A percentile compares a stretch with the other conserved stretches of the same genome.
These are phyloP conservation scores for Antechinus flavipes DNA, from an alignment of 2,113 vertebrate genomes.

Conservation along the genomic window DNA sequence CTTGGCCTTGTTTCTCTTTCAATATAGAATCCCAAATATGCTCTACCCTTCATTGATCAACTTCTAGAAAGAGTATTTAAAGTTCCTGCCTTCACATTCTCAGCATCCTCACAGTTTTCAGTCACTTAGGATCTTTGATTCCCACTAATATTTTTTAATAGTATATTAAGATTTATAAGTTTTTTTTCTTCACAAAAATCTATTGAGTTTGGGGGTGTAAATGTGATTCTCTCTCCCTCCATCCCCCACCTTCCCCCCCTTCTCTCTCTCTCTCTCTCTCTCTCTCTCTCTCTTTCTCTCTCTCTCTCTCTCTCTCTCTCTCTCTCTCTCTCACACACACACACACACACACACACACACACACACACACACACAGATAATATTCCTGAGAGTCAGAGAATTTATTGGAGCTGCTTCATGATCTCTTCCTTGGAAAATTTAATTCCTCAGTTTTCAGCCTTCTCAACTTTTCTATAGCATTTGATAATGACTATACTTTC, in stretches of 20 bases:
- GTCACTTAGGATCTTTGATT: not conserved
- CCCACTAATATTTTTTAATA: not conserved
- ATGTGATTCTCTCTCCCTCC: not conserved
- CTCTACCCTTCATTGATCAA: not conserved
- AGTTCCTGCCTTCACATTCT: not conserved
- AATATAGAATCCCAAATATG: not conserved
- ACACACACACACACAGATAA: not conserved
- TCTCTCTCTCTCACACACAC: no score
- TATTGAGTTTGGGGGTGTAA: not conserved
- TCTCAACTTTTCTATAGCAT: not conserved
- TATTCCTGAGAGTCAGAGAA: not conserved
- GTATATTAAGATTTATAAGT: not conserved
- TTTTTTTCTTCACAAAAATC: not conserved
- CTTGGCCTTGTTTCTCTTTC: not conserved
- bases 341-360: not conserved
- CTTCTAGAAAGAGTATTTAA: not conserved
- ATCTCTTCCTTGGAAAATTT: not conserved
- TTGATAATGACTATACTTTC: not conserved
- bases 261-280: no score
- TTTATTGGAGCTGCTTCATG: not conserved
- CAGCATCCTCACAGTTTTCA: no score
- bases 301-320: no score
- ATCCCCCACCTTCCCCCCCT: no score
- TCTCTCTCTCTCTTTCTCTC: no score
- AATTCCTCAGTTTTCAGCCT: not conserved